These are phyloP conservation scores for Syndactyla subalaris DNA, from an alignment of 2,797 vertebrate genomes.

Conservation along the genomic window DNA sequence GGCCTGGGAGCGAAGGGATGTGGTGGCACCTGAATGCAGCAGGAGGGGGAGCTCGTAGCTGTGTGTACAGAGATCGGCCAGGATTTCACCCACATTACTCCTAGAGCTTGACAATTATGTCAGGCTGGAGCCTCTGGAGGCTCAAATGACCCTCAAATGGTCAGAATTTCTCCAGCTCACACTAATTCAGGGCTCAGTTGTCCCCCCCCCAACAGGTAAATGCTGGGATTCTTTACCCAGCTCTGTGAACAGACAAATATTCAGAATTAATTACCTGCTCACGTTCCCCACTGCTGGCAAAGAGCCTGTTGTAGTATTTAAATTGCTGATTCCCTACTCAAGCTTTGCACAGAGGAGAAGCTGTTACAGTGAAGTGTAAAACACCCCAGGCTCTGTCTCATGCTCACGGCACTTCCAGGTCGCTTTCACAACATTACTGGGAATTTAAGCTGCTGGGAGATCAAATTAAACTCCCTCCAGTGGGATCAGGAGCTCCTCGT, in stretches of 20 bases:
- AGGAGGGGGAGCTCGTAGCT: neutral
- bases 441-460: neutral
- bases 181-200: neutral
- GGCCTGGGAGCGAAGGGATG: neutral
- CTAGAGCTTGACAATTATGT: neutral
- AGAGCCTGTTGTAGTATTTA: neutral
- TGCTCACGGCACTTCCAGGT: fast-evolving
- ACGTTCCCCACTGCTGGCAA: neutral
- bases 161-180: neutral
- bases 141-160: neutral
- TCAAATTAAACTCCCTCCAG: neutral
- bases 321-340: neutral
- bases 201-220: neutral
- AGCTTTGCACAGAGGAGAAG: neutral
- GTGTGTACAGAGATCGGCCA: neutral
- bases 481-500: fast-evolving
- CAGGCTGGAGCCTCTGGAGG: neutral
- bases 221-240: fast-evolving
- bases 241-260: neutral
- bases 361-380: neutral
- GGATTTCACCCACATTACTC: neutral
- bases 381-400: neutral
- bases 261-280: fast-evolving
- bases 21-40: neutral
- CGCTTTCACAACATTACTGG: fast-evolving